Conservation (phyloP, 2,888 invertebrate genomes). For the Latrodectus elegans region DNA sequence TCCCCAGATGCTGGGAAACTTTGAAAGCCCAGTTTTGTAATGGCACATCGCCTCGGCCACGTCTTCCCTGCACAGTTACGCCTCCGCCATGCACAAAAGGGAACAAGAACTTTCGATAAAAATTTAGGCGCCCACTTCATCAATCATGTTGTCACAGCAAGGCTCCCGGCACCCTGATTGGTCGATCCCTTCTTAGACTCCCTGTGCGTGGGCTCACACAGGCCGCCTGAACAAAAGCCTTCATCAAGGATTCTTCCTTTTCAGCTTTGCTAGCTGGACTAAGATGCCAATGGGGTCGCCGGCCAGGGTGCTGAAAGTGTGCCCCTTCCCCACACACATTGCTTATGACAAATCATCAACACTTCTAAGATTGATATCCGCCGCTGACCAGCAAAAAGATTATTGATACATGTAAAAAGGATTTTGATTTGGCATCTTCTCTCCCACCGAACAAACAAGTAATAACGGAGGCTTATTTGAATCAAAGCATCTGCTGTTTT, state of each 20-base stretch:
- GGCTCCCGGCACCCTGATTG: slow-evolving; percentile 69
- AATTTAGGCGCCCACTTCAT: slow-evolving; percentile 70
- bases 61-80: slow-evolving; percentile 65
- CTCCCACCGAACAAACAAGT: no score
- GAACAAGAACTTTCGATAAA: slow-evolving; percentile 70
- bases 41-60: slow-evolving; percentile 69
- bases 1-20: slow-evolving; percentile 62
- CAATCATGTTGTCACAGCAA: slow-evolving; percentile 70
- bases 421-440: slow-evolving; percentile 27
- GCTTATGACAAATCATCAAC: slow-evolving; percentile 67
- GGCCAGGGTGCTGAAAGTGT: slow-evolving; percentile 39
- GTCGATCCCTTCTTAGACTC: slow-evolving; percentile 55
- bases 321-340: slow-evolving; percentile 41
- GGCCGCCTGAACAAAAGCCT: slow-evolving; percentile 63
- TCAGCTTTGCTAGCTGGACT: slow-evolving; percentile 56
- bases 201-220: slow-evolving; percentile 49
- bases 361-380: slow-evolving; percentile 66
- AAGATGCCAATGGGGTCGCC: slow-evolving; percentile 49
- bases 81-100: slow-evolving; percentile 66
- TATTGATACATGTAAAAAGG: slow-evolving; percentile 65
- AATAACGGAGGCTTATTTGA: no score
- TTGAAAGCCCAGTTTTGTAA: slow-evolving; percentile 70
- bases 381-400: slow-evolving; percentile 59
- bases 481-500: no score
- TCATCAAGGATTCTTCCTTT: slow-evolving; percentile 68